Evolutionary conservation across 2,888 invertebrate species (phyloP).

Genomic region (Parnassius glacialis): DNA sequence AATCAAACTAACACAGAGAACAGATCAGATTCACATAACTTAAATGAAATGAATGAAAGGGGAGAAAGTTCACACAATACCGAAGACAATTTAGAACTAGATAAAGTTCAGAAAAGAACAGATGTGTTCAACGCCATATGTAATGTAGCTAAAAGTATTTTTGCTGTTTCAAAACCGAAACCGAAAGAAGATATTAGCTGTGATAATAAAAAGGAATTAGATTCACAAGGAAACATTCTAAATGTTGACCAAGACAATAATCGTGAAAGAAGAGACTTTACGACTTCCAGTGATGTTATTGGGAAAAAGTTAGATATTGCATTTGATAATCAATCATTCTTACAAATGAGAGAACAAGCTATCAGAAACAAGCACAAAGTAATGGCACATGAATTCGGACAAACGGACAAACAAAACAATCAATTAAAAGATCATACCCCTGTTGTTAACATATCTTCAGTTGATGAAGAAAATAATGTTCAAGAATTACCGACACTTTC

Average conservation of each 20-base stretch:
- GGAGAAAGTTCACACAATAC: slow-evolving; percentile 34
- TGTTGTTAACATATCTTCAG: slow-evolving; percentile 37
- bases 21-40: slow-evolving; percentile 13
- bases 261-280: slow-evolving; percentile 36
- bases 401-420: slow-evolving; percentile 58
- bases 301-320: slow-evolving; percentile 52
- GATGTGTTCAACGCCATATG: slow-evolving; percentile 61
- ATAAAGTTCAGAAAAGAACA: slow-evolving; percentile 43
- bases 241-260: slow-evolving; percentile 39
- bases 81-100: slow-evolving; percentile 39
- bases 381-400: slow-evolving; percentile 72
- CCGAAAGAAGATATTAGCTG: slow-evolving; percentile 41
- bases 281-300: slow-evolving; percentile 59
- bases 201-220: slow-evolving; percentile 58
- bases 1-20: neutral
- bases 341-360: slow-evolving; percentile 65
- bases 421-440: slow-evolving; percentile 37
- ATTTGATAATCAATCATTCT: slow-evolving; percentile 55
- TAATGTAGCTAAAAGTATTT: slow-evolving; percentile 62
- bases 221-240: slow-evolving; percentile 64
- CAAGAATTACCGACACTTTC: slow-evolving; percentile 46
- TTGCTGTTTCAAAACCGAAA: slow-evolving; percentile 46
- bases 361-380: slow-evolving; percentile 76
- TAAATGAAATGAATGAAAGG: slow-evolving; percentile 15
- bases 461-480: slow-evolving; percentile 58